Evolutionary conservation across 2,797 vertebrate genomes (phyloP).

Genomic region (Trematomus bernacchii): DNA sequence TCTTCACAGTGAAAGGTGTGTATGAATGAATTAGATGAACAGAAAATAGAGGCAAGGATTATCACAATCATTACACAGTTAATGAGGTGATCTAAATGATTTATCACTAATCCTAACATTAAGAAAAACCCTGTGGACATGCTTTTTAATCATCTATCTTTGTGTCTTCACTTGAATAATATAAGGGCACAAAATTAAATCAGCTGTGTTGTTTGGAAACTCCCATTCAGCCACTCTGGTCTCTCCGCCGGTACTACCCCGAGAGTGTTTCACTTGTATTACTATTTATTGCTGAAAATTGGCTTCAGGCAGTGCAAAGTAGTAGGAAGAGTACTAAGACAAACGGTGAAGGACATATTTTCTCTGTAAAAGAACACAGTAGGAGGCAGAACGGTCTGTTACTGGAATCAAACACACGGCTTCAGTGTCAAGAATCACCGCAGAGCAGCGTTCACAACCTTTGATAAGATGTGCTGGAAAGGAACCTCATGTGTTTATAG

Average conservation of each 20-base stretch:
- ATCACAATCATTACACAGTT: conserved; percentile 2
- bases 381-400: conserved; percentile 26
- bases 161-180: conserved; percentile 21
- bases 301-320: conserved; percentile 56
- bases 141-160: conserved; percentile 20
- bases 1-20: neutral
- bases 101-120: neutral
- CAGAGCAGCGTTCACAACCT: conserved; percentile 24
- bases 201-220: conserved; percentile 24
- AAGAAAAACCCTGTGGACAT: neutral
- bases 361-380: conserved; percentile 37
- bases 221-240: conserved; percentile 37
- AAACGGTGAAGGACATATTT: conserved; percentile 50
- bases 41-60: conserved; percentile 16
- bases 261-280: conserved; percentile 38
- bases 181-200: conserved; percentile 23
- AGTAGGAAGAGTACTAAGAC: conserved; percentile 34
- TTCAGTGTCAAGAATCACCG: conserved; percentile 29
- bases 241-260: conserved; percentile 20
- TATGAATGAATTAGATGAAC: neutral
- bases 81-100: neutral
- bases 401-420: conserved; percentile 27
- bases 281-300: conserved; percentile 60
- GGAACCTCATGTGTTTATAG: neutral
- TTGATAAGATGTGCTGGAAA: conserved; percentile 26